Conservation (phyloP, 1,140 invertebrate species). For the Drosophila funebris region DNA sequence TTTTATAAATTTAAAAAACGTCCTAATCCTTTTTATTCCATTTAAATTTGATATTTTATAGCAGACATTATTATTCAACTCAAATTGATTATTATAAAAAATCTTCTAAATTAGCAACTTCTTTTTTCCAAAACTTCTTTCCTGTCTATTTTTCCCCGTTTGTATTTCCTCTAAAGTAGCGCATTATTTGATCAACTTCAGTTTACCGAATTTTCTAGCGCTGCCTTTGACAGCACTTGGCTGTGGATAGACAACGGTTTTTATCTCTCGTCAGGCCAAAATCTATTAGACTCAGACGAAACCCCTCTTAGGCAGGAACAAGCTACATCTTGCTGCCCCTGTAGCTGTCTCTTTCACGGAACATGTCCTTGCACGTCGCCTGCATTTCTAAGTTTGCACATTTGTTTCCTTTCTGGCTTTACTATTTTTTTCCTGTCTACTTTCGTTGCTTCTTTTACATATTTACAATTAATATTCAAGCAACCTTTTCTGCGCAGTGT, state of each 20-base stretch:
- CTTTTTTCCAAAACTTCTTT: no score
- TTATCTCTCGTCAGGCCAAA: constrained; percentile 54
- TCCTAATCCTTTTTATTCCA: no score
- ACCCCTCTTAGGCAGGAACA: not conserved
- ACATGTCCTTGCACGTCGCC: constrained; percentile 68
- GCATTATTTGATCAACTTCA: constrained; percentile 11
- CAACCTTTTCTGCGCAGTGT: constrained; percentile 62
- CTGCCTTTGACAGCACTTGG: constrained; percentile 52
- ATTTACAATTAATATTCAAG: constrained; percentile 81
- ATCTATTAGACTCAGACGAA: constrained; percentile 64
- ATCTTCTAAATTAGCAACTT: not conserved
- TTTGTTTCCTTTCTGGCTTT: constrained; percentile 59
- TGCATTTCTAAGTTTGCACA: constrained; percentile 81
- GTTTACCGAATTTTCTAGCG: not conserved
- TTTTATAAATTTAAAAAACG: no score
- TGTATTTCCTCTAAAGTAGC: not conserved
- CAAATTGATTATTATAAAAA: not conserved
- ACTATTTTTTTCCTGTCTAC: constrained; percentile 19
- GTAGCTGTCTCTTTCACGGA: not conserved
- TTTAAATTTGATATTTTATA: no score
- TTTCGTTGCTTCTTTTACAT: constrained; percentile 43
- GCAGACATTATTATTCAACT: no score
- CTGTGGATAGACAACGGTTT: constrained; percentile 37
- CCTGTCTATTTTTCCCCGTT: not conserved
- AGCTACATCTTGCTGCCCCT: not conserved